A percentile compares a stretch with the other conserved stretches of the same genome.
These are phyloP conservation scores for Rhyacophila evoluta DNA, from an alignment of 2,888 invertebrate genomes.

Conservation along the genomic window DNA sequence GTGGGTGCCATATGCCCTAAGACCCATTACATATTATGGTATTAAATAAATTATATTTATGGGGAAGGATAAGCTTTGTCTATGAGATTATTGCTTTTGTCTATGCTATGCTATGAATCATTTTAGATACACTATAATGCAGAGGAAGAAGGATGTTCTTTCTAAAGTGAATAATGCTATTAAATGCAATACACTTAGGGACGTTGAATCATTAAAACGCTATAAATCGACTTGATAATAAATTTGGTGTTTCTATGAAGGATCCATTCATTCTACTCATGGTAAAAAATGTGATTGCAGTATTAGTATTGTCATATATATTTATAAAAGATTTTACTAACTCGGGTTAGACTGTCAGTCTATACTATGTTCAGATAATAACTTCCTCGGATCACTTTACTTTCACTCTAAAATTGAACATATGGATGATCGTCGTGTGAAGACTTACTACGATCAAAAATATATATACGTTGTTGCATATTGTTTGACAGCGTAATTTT, in stretches of 20 bases:
- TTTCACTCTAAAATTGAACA: no score
- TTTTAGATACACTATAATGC: neutral
- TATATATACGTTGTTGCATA: no score
- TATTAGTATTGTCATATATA: no score
- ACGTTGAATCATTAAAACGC: slow-evolving; percentile 2
- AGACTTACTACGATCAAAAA: no score
- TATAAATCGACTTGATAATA: neutral
- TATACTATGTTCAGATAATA: no score
- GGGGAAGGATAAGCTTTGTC: neutral
- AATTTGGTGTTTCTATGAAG: neutral
- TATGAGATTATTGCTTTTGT: slow-evolving; percentile 26
- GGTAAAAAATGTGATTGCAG: no score
- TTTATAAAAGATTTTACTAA: no score
- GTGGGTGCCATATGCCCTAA: neutral
- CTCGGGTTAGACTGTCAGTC: no score
- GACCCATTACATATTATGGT: no score
- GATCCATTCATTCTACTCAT: neutral
- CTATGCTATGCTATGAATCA: slow-evolving; percentile 17
- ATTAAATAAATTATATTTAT: slow-evolving; percentile 34
- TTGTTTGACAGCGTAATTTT: no score
- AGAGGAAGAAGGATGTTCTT: slow-evolving; percentile 26
- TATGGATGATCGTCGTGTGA: no score
- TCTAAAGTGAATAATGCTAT: slow-evolving; percentile 20
- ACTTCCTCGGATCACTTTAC: no score
- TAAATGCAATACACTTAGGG: neutral